Evolutionary conservation across 2,797 vertebrate genomes (phyloP), one percentile per base, ranked within the genome.

Genomic region (Discoglossus pictus): DNA sequence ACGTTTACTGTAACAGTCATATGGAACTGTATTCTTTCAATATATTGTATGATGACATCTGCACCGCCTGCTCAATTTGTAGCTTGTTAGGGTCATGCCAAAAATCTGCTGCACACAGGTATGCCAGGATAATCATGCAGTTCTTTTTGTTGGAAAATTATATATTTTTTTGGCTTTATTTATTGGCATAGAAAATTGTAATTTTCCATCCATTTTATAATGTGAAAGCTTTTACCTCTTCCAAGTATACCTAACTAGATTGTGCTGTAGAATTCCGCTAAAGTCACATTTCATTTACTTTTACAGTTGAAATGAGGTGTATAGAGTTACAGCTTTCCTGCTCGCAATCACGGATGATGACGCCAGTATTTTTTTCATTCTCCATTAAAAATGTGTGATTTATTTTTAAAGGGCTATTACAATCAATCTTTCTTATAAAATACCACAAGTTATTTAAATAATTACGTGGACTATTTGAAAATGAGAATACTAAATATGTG

Each of bases 161-260:
- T 53, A 25, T 46, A 27, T 54, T 40, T 18, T 50, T n/a, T 44
- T 68, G 65, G 65, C 65, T 18, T 24, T 38, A 11, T 2, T 21
- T 42, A 24, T 34, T 69, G 67, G 67, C 58, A 31, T 34, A 31
- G 21, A 18, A 0, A 17, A 7, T 3, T 13, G 31, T 31, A 31
- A 55, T 48, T 70, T 66, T 63, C 59, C 67, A 34, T 55, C 43
- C 34, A 40, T 16, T 62, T 55, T 55, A 48, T 46, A 35, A 54
- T 21, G 42, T 56, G 51, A 23, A 31, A 31, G 54, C 27, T 55
- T 16, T 48, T 24, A 55, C 35, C 8, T 34, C 59, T 16, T 70
- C 59, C 67, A 62, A 50, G 35, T 54, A 20, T 15, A 21, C 27
- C 52, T n/a, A 38, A 55, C 20, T 3, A 10, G 2, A 38, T 36